These are phyloP conservation scores for Ptychadena robeensis DNA, from an alignment of 2,797 vertebrate species.

Conservation along the genomic window DNA sequence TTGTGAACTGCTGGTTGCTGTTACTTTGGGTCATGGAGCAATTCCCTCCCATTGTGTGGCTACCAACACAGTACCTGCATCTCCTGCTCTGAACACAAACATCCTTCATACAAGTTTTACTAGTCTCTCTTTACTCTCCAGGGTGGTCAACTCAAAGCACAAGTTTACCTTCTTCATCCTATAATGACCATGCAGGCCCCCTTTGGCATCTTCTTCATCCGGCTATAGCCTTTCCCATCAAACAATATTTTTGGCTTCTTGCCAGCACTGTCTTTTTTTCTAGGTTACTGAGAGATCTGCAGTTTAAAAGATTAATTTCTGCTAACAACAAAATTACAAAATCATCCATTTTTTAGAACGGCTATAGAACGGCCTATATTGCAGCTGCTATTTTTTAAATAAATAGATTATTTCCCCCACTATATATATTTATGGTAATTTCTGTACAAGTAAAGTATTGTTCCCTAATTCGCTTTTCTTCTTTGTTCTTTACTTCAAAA, in stretches of 20 bases:
- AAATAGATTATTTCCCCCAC: too few species aligned
- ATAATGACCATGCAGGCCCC: background rate
- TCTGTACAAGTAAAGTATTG: background rate
- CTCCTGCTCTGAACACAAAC: background rate
- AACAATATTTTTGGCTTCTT: constrained; percentile 30
- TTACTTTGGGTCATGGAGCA: constrained; percentile 13
- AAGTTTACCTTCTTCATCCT: background rate
- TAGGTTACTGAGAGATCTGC: constrained; percentile 47
- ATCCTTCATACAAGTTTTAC: background rate
- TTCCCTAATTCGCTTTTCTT: background rate
- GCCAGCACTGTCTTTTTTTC: constrained; percentile 28
- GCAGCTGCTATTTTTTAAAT: too few species aligned
- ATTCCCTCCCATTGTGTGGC: background rate
- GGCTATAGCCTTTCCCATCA: background rate
- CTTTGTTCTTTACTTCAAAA: too few species aligned
- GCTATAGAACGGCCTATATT: background rate
- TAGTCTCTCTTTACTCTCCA: constrained; percentile 12
- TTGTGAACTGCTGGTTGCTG: constrained; percentile 7
- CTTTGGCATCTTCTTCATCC: constrained; percentile 4
- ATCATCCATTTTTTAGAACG: background rate
- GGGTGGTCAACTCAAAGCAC: background rate
- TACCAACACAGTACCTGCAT: constrained; percentile 1
- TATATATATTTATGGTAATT: too few species aligned
- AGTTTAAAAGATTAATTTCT: constrained; percentile 25
- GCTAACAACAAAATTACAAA: background rate